These are phyloP conservation scores for Bombycilla garrulus DNA, from an alignment of 2,113 vertebrate species.

Conservation along the genomic window DNA sequence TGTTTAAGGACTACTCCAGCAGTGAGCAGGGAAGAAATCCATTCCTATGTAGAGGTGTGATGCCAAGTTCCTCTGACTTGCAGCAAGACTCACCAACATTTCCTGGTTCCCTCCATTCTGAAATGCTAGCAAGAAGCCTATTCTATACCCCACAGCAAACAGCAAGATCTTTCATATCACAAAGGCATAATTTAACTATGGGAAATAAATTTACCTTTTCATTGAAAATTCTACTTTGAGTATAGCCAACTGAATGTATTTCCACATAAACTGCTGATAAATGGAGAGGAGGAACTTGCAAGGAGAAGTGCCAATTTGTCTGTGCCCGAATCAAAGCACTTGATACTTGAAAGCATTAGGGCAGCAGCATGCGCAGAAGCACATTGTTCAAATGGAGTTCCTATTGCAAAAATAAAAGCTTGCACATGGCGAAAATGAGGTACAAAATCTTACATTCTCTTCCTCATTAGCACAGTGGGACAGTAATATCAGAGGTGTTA, in stretches of 20 bases:
- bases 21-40: not conserved
- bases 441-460: not conserved
- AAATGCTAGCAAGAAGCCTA: not conserved
- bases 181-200: constrained; percentile 15
- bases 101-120: not conserved
- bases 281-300: constrained; percentile 4
- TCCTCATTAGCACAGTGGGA: constrained; percentile 54
- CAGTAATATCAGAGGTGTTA: constrained; percentile 60
- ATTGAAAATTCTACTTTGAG: constrained; percentile 1
- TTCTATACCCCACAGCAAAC: constrained; percentile 7
- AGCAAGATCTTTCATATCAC: not conserved
- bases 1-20: not conserved
- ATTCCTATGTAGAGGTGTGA: not conserved
- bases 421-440: constrained; percentile 44
- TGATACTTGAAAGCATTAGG: not conserved
- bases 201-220: constrained; percentile 21
- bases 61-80: not conserved
- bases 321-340: not conserved
- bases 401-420: constrained; percentile 30
- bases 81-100: not conserved
- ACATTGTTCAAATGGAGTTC: not conserved
- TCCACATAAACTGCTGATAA: constrained; percentile 2
- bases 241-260: not conserved
- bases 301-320: constrained; percentile 43
- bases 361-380: not conserved